Evolutionary conservation across 2,797 vertebrate species (phyloP).

Genomic region (Mus minutoides): DNA sequence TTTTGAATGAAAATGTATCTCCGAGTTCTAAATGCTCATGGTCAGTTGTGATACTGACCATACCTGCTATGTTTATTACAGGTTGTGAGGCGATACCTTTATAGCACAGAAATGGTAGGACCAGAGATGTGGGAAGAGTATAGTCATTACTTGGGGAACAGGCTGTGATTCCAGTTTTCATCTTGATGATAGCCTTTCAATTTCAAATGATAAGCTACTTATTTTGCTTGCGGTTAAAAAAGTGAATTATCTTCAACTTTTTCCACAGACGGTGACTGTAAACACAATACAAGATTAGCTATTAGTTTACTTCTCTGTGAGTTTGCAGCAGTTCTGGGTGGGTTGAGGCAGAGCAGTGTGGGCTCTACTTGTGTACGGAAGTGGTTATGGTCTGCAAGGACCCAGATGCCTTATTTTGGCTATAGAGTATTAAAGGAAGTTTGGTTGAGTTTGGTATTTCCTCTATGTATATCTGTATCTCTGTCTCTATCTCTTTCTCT

Average conservation of each 20-base stretch:
- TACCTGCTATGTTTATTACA: neutral
- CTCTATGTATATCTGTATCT: neutral
- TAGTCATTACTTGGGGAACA: neutral
- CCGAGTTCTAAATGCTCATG: slow-evolving; percentile 5
- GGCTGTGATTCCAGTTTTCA: slow-evolving; percentile 18
- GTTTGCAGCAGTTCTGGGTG: slow-evolving; percentile 25
- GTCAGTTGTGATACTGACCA: neutral
- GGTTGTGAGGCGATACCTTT: neutral
- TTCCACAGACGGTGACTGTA: neutral
- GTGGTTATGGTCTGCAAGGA: slow-evolving; percentile 3
- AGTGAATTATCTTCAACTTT: neutral
- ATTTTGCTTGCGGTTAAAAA: slow-evolving; percentile 70
- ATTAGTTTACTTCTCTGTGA: slow-evolving; percentile 49
- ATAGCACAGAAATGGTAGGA: neutral
- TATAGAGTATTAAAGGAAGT: neutral
- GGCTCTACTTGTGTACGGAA: slow-evolving; percentile 36
- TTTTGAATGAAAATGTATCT: slow-evolving; percentile 30
- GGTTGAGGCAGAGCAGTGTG: neutral
- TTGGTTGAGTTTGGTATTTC: neutral
- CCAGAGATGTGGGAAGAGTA: neutral
- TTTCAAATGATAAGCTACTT: slow-evolving; percentile 46
- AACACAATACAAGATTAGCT: neutral
- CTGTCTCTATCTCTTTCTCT: neutral
- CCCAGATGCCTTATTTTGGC: neutral
- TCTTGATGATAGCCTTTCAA: slow-evolving; percentile 31